Evolutionary conservation across 2,888 invertebrate species (phyloP).

Genomic region (Fragum whitleyi): DNA sequence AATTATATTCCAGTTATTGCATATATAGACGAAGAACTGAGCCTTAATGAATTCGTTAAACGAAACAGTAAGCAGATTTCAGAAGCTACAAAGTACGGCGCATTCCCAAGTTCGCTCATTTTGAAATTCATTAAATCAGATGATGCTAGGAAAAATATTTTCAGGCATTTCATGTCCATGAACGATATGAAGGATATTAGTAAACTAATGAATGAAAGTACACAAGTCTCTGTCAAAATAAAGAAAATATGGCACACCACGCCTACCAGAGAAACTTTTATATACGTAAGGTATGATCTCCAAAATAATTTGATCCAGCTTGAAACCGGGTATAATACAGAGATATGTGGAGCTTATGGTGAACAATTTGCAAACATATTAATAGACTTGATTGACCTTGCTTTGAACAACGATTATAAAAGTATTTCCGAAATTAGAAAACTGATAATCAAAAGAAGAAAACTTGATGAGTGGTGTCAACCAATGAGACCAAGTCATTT

Average conservation of each 20-base stretch:
- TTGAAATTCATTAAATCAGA: slow-evolving; percentile 37
- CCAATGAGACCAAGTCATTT: too few relatives aligned
- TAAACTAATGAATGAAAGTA: slow-evolving; percentile 28
- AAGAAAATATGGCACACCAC: slow-evolving; percentile 39
- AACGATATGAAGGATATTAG: slow-evolving; percentile 45
- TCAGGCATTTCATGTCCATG: slow-evolving; percentile 46
- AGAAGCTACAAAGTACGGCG: slow-evolving; percentile 40
- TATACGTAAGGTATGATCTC: slow-evolving; percentile 30
- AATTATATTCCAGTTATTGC: slow-evolving; percentile 54
- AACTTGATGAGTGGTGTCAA: too few relatives aligned
- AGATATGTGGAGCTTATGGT: too few relatives aligned
- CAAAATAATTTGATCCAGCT: not conserved
- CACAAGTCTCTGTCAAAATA: slow-evolving; percentile 11
- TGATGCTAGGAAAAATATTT: slow-evolving; percentile 25
- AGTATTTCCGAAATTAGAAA: too few relatives aligned
- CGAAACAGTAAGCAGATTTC: slow-evolving; percentile 31
- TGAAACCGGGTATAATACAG: slow-evolving; percentile 20
- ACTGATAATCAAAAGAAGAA: too few relatives aligned
- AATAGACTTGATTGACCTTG: too few relatives aligned
- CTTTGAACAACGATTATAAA: too few relatives aligned
- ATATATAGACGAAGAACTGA: slow-evolving; percentile 18
- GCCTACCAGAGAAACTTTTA: slow-evolving; percentile 36
- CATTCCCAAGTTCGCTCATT: slow-evolving; percentile 40
- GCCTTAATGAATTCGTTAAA: slow-evolving; percentile 25
- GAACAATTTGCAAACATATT: too few relatives aligned